Evolutionary conservation across 1,140 invertebrate species (phyloP), one percentile per base, ranked within the genome.

Genomic region (Lordiphosa stackelbergi): DNA sequence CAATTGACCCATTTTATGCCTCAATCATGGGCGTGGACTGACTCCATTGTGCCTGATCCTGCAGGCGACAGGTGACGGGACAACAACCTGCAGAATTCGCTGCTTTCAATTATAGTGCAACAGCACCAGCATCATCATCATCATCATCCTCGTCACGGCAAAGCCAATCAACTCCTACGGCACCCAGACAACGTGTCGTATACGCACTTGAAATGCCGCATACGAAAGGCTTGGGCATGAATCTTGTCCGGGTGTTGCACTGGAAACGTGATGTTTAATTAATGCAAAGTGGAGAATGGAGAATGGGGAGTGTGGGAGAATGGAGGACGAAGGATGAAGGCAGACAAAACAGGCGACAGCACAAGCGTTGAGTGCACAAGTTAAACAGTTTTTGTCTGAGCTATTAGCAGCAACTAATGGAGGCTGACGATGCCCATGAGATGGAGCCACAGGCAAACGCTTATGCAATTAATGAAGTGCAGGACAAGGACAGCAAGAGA

Each of bases 211-310:
- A 61, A 46, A 57, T 69, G 71, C 47, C 54, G 63, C 56, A 75
- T 71, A 71, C 58, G 28, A 8, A 8, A 31, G 28, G 62, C 59
- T 19, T 24, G 24, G 34, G 53, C 49, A 52, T 53, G 49, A 70
- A 83, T 73, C 77, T 83, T 83, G 73, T 73, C 43, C 65, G 74
- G 78, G 66, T 84, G 78, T 77, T 85, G 73, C 75, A 68, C 75
- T 85, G 69, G 66, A 69, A 83, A 78, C 75, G 66, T 85, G 66
- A 77, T 77, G 83, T 85, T 85, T 83, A 85, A 85, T 85, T 85
- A 85, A 85, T 78, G 81, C 62, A 63, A 81, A 70, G 61, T 64
- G 71, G 54, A 34, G 46, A 51, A 48, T 43, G 13, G 40, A 48
- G 28, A 55, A 41, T 53, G 40, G 55, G 34, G 22, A 36, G 34